Conservation (phyloP, 2,888 invertebrate genomes). For the Odontothrips loti region DNA sequence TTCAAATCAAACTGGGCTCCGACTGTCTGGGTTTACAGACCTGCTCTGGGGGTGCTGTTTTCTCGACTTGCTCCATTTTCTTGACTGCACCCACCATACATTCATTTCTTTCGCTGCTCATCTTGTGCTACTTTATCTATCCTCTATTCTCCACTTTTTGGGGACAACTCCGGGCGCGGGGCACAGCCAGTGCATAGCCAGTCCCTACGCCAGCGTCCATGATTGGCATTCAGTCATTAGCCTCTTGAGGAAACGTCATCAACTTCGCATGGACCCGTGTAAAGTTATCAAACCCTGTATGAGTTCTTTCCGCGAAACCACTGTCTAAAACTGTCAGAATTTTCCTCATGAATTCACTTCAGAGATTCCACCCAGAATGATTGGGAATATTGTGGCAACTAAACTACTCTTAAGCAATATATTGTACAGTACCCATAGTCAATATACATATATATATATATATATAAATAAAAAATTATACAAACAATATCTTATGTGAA, state of each 20-base stretch:
- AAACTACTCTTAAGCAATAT: neutral
- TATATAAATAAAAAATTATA: neutral
- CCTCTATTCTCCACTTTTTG: neutral
- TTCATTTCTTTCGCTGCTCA: neutral
- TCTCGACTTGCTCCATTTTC: neutral
- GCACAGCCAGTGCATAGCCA: neutral
- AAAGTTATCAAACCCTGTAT: neutral
- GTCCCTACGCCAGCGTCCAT: neutral
- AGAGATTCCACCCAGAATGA: neutral
- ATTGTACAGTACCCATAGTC: neutral
- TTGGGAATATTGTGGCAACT: neutral
- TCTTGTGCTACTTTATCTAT: neutral
- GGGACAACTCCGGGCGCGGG: constrained; percentile 10
- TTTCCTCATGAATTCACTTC: neutral
- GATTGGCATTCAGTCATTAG: too few relatives aligned
- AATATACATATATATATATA: neutral
- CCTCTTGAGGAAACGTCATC: neutral
- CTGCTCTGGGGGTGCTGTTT: neutral
- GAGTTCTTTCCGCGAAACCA: neutral
- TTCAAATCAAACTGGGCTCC: neutral
- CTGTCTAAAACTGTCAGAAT: neutral
- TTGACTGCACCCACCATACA: neutral
- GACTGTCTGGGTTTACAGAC: neutral
- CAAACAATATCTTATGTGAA: neutral
- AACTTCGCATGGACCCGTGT: neutral